Evolutionary conservation across 2,797 vertebrate genomes (phyloP).

Genomic region (Sebastes flavidus): DNA sequence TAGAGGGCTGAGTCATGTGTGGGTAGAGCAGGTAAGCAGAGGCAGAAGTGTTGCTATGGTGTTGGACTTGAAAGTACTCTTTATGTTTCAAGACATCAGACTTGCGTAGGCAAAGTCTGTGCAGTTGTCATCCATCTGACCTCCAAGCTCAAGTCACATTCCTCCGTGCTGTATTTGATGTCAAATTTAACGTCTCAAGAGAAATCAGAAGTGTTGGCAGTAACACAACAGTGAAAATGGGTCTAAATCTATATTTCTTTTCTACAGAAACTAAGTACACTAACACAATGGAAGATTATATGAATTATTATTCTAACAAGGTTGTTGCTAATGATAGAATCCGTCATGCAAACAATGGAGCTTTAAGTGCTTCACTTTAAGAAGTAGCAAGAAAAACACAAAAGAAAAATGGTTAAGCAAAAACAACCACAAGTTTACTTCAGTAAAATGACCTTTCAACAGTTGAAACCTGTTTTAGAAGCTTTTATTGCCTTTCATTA

Average conservation of each 20-base stretch:
- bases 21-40: conserved; percentile 70
- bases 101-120: conserved; percentile 66
- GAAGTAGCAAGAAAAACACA: neutral
- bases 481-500: neutral
- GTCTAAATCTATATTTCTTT: conserved; percentile 8
- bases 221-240: conserved; percentile 23
- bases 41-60: conserved; percentile 75
- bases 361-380: neutral
- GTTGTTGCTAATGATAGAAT: neutral
- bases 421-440: neutral
- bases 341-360: neutral
- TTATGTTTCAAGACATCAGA: conserved; percentile 74
- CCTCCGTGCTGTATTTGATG: conserved; percentile 53
- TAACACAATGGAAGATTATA: neutral
- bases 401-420: neutral
- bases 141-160: conserved; percentile 56
- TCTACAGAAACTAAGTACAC: neutral
- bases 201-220: conserved; percentile 41
- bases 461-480: neutral
- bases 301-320: neutral
- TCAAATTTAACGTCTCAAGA: conserved; percentile 45
- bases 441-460: neutral
- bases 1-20: conserved; percentile 72
- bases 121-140: conserved; percentile 65
- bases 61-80: conserved; percentile 70